Evolutionary conservation across 2,797 vertebrate genomes (phyloP).

Genomic region (Protosalanx chinensis): DNA sequence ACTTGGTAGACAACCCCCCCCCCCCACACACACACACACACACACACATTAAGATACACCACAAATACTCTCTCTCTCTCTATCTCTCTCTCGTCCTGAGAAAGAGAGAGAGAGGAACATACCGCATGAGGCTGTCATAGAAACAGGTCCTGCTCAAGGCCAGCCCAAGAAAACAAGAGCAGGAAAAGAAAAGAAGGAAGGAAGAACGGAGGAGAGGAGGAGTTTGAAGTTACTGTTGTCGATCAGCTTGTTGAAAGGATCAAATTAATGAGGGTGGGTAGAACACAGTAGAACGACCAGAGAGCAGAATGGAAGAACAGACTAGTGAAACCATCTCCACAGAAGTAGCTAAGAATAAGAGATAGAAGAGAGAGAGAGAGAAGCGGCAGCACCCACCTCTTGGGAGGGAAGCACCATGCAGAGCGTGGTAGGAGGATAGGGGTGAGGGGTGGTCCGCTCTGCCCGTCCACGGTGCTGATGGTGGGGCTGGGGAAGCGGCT

Average conservation of each 20-base stretch:
- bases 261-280: not conserved
- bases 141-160: conserved; percentile 76
- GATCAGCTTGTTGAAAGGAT: no score
- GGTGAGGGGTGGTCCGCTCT: conserved; percentile 78
- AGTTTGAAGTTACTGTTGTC: not conserved
- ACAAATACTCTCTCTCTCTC: conserved; percentile 12
- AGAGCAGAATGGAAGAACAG: no score
- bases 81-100: conserved; percentile 42
- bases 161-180: conserved; percentile 36
- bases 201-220: conserved; percentile 33
- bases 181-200: conserved; percentile 1
- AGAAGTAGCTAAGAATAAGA: not conserved
- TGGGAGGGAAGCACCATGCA: conserved; percentile 88
- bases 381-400: conserved; percentile 74
- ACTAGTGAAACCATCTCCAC: no score
- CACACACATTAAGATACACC: conserved; percentile 12
- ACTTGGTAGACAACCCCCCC: not conserved
- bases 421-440: conserved; percentile 83
- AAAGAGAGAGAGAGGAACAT: conserved; percentile 56
- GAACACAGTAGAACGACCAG: no score
- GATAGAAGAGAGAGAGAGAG: not conserved
- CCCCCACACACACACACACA: not conserved
- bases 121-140: conserved; percentile 78
- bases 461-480: conserved; percentile 89
- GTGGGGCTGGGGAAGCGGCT: conserved; percentile 79